Evolutionary conservation across 2,888 invertebrate species (phyloP), one percentile per base, ranked within the genome.

Genomic region (Morpho helenor): DNA sequence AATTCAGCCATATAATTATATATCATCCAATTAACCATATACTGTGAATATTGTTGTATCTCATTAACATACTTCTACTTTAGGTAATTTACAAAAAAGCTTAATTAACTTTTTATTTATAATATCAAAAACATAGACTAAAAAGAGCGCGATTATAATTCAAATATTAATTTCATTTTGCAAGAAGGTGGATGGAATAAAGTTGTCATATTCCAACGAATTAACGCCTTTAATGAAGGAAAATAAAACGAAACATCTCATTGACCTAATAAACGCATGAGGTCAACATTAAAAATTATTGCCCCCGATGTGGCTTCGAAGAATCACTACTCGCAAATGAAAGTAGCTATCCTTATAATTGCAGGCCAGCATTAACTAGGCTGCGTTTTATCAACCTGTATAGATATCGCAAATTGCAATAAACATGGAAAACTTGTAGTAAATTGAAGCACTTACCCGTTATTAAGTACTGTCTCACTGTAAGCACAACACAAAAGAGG

Each of bases 261-360:
- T 9, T 41, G 39, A 9, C 41, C 41, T 52, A 59, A 53, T 53
- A 46, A 22, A 46, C 43, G 7, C 43, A 56, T 52, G 48, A 52
- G 57, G 57, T 50, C 50, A 50, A 9, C 51, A 53, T 53, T 48
- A 56, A 56, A 49, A 52, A 42, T 50, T 9, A 41, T 52, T 55
- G 44, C 23, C 53, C 50, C 54, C 49, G 41, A 45, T 56, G 48
- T 10, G 51, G 16, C 51, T 57, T 54, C 51, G 44, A 46, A 46
- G 57, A 49, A 50, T 46, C 4, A 49, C 49, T 44, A 44, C 46
- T 42, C 49, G 53, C 47, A 39, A 40, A 59, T 52, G 47, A 53
- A 60, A 57, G 51, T 49, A 23, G 48, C 39, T 55, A 49, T 56
- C 31, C 45, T 61, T 56, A 58, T 58, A 63, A 63, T 58, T 63